Percentiles rank a stretch among this genome's conserved stretches.
Conservation (phyloP, 2,888 invertebrate species). For the Malacosoma neustria region DNA sequence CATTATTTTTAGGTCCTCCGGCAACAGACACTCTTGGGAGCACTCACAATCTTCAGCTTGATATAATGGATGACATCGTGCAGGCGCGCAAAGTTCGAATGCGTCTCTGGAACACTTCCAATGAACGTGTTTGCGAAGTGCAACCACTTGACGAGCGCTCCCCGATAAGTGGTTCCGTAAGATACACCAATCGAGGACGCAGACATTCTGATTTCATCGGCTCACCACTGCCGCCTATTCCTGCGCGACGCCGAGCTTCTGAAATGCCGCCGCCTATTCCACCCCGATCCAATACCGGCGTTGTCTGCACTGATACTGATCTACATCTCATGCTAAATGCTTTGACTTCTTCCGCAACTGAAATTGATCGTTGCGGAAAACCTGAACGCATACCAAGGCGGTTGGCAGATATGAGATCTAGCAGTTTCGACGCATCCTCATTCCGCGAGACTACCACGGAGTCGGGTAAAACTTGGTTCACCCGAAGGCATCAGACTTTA, state of each 20-base stretch:
- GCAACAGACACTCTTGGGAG: constrained; percentile 83
- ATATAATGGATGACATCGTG: constrained; percentile 92
- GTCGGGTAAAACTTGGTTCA: constrained; percentile 82
- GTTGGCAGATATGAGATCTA: constrained; percentile 83
- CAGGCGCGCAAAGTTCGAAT: constrained; percentile 87
- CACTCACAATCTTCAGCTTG: constrained; percentile 87
- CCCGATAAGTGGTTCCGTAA: constrained; percentile 62
- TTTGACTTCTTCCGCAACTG: constrained; percentile 86
- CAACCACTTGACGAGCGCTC: constrained; percentile 83
- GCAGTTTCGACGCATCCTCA: constrained; percentile 88
- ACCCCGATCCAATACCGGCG: constrained; percentile 68
- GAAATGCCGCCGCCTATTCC: constrained; percentile 78
- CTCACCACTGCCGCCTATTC: constrained; percentile 75
- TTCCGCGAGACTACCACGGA: constrained; percentile 66
- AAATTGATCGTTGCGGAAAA: constrained; percentile 82
- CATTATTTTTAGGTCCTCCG: constrained; percentile 73
- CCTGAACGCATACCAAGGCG: constrained; percentile 74
- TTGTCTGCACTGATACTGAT: constrained; percentile 88
- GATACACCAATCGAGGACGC: constrained; percentile 77
- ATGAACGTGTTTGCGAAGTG: constrained; percentile 87
- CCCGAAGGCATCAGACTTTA: constrained; percentile 85
- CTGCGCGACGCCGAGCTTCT: constrained; percentile 79
- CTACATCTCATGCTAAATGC: constrained; percentile 85
- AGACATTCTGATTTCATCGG: constrained; percentile 84
- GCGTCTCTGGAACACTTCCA: constrained; percentile 90